Evolutionary conservation across 2,888 invertebrate species (phyloP).

Genomic region (Crepidodera aurea): DNA sequence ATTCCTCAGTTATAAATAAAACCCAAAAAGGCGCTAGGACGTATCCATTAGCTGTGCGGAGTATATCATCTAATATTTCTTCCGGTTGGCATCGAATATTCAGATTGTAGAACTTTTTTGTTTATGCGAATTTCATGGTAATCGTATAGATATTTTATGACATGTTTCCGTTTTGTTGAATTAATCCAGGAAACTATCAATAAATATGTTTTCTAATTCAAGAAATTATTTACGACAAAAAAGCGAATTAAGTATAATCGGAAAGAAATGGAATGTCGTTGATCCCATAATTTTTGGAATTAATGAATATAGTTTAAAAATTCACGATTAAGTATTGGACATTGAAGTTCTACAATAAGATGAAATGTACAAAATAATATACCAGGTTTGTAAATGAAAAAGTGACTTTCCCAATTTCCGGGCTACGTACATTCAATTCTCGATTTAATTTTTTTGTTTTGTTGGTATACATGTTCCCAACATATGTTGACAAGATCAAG

Average conservation of each 20-base stretch:
- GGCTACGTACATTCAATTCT: no score
- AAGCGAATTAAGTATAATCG: neutral
- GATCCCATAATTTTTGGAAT: no score
- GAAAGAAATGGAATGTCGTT: neutral
- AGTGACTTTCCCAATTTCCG: no score
- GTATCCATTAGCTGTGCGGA: slow-evolving; percentile 47
- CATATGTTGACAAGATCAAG: no score
- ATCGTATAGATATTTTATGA: slow-evolving; percentile 43
- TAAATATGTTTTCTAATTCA: slow-evolving; percentile 28
- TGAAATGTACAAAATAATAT: no score
- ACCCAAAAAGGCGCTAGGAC: slow-evolving; percentile 49
- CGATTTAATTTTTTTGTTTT: no score
- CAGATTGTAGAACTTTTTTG: slow-evolving; percentile 57
- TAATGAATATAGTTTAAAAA: no score
- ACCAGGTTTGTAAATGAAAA: no score
- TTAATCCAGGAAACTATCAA: slow-evolving; percentile 29
- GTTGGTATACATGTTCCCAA: no score
- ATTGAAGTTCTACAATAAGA: no score
- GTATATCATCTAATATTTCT: slow-evolving; percentile 58
- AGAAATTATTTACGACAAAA: slow-evolving; percentile 20
- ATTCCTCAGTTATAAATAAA: slow-evolving; percentile 36
- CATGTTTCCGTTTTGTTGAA: slow-evolving; percentile 27
- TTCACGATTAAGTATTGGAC: no score
- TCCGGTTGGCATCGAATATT: slow-evolving; percentile 58
- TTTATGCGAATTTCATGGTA: slow-evolving; percentile 55